These are phyloP conservation scores for Zaprionus obscuricornis DNA, from an alignment of 2,888 invertebrate species.

Conservation along the genomic window DNA sequence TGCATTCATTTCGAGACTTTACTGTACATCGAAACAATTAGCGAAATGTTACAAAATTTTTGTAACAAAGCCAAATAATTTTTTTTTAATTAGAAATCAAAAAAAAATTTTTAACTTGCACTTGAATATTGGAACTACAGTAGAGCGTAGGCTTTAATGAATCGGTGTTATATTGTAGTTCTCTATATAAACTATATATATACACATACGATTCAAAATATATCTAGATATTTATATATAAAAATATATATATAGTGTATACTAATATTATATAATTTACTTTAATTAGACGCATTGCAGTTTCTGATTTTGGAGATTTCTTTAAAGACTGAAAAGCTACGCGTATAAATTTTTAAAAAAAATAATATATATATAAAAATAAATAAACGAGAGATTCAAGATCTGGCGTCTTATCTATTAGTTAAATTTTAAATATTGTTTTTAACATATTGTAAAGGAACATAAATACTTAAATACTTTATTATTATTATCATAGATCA, in stretches of 20 bases:
- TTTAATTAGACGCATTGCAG: constrained; percentile 36
- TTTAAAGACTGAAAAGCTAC: constrained; percentile 71
- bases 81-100: too few species aligned
- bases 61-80: constrained; percentile 57
- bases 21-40: constrained; percentile 60
- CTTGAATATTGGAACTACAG: constrained; percentile 11
- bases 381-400: constrained; percentile 25
- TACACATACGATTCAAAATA: constrained; percentile 1
- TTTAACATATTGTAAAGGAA: constrained; percentile 51
- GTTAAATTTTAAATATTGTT: constrained; percentile 57
- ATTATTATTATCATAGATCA: constrained; percentile 30
- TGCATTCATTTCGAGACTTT: constrained; percentile 37
- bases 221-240: constrained; percentile 14
- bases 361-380: constrained; percentile 40
- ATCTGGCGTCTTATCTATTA: constrained; percentile 55
- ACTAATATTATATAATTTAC: constrained; percentile 5
- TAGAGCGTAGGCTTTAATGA: too few species aligned
- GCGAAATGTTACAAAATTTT: constrained; percentile 29
- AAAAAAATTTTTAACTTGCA: constrained; percentile 45
- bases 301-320: constrained; percentile 59
- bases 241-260: constrained; percentile 14
- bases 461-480: constrained; percentile 23
- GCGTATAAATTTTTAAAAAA: too few species aligned
- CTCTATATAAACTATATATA: constrained; percentile 10
- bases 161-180: not conserved